phyloP scores from a whole-genome alignment of 2,888 invertebrate genomes.

The Heliconius erato region DNA sequence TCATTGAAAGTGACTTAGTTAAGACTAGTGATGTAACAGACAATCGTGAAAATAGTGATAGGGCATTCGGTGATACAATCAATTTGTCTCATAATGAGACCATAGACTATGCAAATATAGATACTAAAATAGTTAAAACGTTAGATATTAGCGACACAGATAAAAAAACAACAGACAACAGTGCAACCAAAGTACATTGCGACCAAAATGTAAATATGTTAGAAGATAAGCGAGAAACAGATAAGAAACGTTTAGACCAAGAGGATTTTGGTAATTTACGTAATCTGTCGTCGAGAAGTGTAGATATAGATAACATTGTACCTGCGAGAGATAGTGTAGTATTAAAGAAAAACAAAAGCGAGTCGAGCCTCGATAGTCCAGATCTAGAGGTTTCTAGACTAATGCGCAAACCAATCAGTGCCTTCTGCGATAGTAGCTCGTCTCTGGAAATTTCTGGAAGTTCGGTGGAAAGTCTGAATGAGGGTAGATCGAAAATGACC shows the following conservation, averaged over 20 bases:
- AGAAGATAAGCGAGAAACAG: conserved; percentile 61
- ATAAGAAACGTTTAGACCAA: conserved; percentile 73
- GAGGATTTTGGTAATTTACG: conserved; percentile 77
- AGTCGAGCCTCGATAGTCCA: conserved; percentile 83
- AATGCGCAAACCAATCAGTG: conserved; percentile 77
- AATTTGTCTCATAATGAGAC: conserved; percentile 66
- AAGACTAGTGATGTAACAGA: conserved; percentile 56
- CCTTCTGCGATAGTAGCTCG: conserved; percentile 80
- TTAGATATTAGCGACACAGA: conserved; percentile 62
- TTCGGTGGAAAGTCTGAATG: conserved; percentile 80
- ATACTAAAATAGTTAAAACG: conserved; percentile 67
- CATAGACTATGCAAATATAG: conserved; percentile 61
- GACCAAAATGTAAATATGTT: conserved; percentile 60
- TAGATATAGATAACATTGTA: conserved; percentile 66
- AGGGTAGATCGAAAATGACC: conserved; percentile 49
- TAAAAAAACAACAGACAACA: conserved; percentile 66
- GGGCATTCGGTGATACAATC: conserved; percentile 61
- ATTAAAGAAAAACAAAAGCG: conserved; percentile 83
- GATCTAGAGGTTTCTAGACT: conserved; percentile 82
- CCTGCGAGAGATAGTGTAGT: conserved; percentile 76
- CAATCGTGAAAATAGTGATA: conserved; percentile 47
- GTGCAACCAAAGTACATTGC: conserved; percentile 62
- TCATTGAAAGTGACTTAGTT: conserved; percentile 50
- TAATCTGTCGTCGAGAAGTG: conserved; percentile 64
- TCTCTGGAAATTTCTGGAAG: conserved; percentile 82